Conservation (phyloP, 2,888 invertebrate genomes). For the Caenorhabditis drosophilae region DNA sequence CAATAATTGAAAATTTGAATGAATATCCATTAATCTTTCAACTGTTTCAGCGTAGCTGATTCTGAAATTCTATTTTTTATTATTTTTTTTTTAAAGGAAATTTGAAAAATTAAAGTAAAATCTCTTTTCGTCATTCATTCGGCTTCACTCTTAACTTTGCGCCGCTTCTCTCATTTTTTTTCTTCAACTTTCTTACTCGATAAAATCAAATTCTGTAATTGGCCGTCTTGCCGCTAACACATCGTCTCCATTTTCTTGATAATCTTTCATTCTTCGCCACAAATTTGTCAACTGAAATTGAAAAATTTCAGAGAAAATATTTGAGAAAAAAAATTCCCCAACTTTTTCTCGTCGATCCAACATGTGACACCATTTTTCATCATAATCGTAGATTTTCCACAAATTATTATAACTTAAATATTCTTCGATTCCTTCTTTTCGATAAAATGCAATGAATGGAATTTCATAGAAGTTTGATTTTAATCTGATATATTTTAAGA, state of each 20-base stretch:
- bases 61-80: constrained; percentile 63
- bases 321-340: neutral
- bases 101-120: neutral
- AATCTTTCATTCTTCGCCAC: constrained; percentile 89
- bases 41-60: constrained; percentile 81
- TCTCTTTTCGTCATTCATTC: too few species aligned
- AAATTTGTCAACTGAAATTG: constrained; percentile 78
- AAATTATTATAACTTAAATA: constrained; percentile 86
- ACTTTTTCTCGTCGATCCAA: constrained; percentile 33
- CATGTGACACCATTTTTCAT: constrained; percentile 79
- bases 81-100: neutral
- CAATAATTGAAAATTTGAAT: constrained; percentile 83
- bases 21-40: constrained; percentile 90
- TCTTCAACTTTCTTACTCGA: constrained; percentile 34
- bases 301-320: neutral
- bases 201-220: constrained; percentile 43
- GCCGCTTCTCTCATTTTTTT: neutral
- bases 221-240: constrained; percentile 20
- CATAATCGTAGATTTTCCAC: constrained; percentile 96
- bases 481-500: constrained; percentile 34
- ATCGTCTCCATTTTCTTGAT: constrained; percentile 76
- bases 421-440: constrained; percentile 89
- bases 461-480: constrained; percentile 72
- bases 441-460: constrained; percentile 96
- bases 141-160: too few species aligned